Percentiles rank a stretch among this genome's conserved stretches.
These are phyloP conservation scores for Ceratosolen fusciceps DNA, from an alignment of 1,140 invertebrate genomes.

Conservation along the genomic window DNA sequence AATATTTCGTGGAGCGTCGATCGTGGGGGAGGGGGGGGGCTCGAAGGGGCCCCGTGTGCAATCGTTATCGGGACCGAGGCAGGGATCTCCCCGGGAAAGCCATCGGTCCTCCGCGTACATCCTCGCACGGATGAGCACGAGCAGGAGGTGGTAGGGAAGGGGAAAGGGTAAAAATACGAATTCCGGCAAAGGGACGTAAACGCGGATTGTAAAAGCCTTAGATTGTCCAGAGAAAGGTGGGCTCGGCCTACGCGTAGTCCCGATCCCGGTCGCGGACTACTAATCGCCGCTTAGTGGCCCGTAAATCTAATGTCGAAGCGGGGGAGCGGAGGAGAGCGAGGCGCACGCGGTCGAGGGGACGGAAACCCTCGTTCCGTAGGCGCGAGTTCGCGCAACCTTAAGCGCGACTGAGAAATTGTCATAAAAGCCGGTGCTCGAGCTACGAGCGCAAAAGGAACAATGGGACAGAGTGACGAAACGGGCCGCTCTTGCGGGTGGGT, in stretches of 20 bases:
- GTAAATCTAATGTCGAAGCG: no score
- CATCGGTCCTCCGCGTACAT: conserved; percentile 11
- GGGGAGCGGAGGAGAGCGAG: neutral
- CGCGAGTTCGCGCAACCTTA: conserved; percentile 35
- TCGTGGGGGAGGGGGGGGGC: neutral
- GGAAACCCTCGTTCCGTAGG: conserved; percentile 18
- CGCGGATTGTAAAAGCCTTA: conserved; percentile 28
- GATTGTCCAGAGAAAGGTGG: conserved; percentile 18
- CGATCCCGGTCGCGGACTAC: conserved; percentile 12
- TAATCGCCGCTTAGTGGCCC: conserved; percentile 47
- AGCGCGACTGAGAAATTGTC: conserved; percentile 42
- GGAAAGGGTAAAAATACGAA: conserved; percentile 3
- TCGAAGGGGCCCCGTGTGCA: no score
- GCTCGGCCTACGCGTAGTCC: neutral
- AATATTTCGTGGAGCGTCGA: neutral
- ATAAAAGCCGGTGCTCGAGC: conserved; percentile 17
- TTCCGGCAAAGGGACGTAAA: neutral
- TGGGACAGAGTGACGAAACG: no score
- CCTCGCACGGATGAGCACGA: neutral
- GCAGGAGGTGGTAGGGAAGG: no score
- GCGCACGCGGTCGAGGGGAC: neutral
- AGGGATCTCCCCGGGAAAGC: neutral
- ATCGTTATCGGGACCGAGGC: neutral
- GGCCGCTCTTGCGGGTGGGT: no score
- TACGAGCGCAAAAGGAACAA: conserved; percentile 33